Conservation (phyloP, 2,888 invertebrate species). For the Lasioglossum pauxillum region DNA sequence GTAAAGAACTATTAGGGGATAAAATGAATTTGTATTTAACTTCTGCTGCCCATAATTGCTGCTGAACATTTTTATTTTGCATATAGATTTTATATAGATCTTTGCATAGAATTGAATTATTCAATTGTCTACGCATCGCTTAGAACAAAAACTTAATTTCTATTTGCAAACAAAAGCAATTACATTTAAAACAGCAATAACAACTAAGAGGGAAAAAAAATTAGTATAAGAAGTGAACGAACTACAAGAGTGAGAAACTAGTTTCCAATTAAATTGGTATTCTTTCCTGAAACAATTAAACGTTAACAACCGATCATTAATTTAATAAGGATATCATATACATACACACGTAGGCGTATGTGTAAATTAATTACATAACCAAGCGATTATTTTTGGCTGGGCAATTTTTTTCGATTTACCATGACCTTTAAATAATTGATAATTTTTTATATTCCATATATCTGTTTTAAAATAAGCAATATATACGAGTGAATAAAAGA, state of each 20-base stretch:
- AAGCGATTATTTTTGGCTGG: slow-evolving; percentile 2
- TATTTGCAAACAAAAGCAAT: slow-evolving; percentile 1
- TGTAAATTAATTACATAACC: slow-evolving; percentile 47
- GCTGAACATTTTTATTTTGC: too few species aligned
- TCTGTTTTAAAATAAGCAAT: slow-evolving; percentile 21
- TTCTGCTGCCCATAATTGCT: too few species aligned
- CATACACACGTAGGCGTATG: neutral
- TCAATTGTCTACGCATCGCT: too few species aligned
- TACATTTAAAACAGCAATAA: neutral
- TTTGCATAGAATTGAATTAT: too few species aligned
- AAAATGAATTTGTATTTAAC: too few species aligned
- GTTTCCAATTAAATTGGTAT: slow-evolving; percentile 26
- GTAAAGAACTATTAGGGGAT: too few species aligned
- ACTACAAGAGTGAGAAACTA: slow-evolving; percentile 20
- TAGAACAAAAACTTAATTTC: neutral
- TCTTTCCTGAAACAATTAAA: slow-evolving; percentile 1
- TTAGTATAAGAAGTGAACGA: slow-evolving; percentile 14
- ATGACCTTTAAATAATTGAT: slow-evolving; percentile 1
- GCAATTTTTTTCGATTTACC: slow-evolving; percentile 16
- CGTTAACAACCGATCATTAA: slow-evolving; percentile 19
- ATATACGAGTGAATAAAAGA: slow-evolving; percentile 24
- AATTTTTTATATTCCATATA: slow-evolving; percentile 21
- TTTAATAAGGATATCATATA: slow-evolving; percentile 15
- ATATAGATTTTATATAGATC: too few species aligned
- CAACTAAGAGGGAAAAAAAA: neutral